phyloP scores from a whole-genome alignment of 2,113 vertebrate genomes.

The Leucopsar rothschildi region DNA sequence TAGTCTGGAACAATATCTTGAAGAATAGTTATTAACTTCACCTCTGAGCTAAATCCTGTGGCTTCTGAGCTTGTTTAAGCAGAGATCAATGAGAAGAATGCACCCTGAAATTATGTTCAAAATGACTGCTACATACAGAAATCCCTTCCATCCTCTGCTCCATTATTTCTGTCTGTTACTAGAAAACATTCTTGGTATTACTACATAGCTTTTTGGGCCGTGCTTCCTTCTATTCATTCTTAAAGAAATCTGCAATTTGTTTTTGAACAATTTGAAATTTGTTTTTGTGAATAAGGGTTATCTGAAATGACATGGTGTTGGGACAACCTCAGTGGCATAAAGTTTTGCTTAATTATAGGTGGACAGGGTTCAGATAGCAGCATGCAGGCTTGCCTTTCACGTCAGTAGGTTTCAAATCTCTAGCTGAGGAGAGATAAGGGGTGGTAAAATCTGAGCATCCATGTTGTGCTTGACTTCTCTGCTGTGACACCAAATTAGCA shows the following conservation, averaged over 20 bases:
- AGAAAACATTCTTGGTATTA: neutral
- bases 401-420: neutral
- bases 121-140: neutral
- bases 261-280: too few species aligned
- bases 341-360: neutral
- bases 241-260: neutral
- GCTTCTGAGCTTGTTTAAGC: neutral
- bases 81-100: neutral
- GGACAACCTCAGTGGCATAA: neutral
- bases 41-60: neutral
- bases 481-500: neutral
- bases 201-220: neutral
- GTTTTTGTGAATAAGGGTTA: neutral
- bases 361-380: neutral
- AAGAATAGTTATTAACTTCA: neutral
- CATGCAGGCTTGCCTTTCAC: neutral
- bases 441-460: neutral
- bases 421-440: neutral
- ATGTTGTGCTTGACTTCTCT: neutral
- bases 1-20: neutral
- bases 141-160: neutral
- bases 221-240: neutral
- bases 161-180: neutral
- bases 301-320: accelerated
- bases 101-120: neutral